Percentiles rank a stretch among this genome's conserved stretches.
Conservation (phyloP, 2,113 vertebrate genomes). For the Prochilodus magdalenae region DNA sequence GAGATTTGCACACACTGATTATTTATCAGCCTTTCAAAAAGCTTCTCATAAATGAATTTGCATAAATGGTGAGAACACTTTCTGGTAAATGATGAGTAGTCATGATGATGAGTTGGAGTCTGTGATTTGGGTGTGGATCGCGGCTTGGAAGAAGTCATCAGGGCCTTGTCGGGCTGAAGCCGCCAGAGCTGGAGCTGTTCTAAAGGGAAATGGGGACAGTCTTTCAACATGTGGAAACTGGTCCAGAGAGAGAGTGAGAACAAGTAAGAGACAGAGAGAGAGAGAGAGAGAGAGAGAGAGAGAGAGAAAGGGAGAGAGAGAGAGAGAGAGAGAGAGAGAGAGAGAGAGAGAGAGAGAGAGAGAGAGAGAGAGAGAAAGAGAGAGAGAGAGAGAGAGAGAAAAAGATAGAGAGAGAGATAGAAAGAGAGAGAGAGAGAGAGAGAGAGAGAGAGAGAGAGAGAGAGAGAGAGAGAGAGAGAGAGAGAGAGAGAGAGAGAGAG, state of each 20-base stretch:
- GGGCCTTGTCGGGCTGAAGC: slow-evolving; percentile 67
- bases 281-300: neutral
- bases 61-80: neutral
- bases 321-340: no score
- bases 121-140: neutral
- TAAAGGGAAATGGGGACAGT: slow-evolving; percentile 65
- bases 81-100: neutral
- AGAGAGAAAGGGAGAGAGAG: no score
- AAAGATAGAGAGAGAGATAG: neutral
- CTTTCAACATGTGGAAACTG: slow-evolving; percentile 77
- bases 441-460: neutral
- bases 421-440: neutral
- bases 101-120: neutral
- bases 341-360: no score
- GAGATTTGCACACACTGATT: no score
- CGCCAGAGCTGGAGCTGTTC: slow-evolving; percentile 72
- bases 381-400: no score
- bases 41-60: neutral
- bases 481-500: neutral
- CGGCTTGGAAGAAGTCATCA: slow-evolving; percentile 46
- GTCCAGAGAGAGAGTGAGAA: slow-evolving; percentile 48
- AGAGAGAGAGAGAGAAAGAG: no score
- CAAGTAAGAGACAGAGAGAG: neutral
- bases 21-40: no score
- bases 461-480: neutral